Percentiles rank a stretch among this genome's conserved stretches.
These are phyloP conservation scores for Mionectes olivaceus DNA, from an alignment of 2,797 vertebrate genomes.

Conservation along the genomic window DNA sequence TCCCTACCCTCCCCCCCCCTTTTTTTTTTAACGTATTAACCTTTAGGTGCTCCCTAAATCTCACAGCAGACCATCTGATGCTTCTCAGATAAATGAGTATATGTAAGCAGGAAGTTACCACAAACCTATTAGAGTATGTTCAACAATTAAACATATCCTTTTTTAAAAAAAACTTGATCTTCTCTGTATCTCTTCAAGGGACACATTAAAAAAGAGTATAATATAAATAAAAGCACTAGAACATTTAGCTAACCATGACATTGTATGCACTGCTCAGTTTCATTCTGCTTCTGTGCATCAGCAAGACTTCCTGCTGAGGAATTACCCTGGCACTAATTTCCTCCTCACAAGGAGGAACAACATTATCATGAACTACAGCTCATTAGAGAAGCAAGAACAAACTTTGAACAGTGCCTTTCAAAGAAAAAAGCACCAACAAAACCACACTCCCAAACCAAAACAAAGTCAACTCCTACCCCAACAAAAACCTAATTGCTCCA, in stretches of 20 bases:
- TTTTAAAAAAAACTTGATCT: neutral
- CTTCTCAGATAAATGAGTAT: neutral
- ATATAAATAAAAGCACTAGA: neutral
- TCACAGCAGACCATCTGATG: neutral
- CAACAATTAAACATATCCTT: neutral
- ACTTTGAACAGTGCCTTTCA: neutral
- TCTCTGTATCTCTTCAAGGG: neutral
- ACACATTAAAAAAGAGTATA: neutral
- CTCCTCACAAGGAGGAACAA: neutral
- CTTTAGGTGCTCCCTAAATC: neutral
- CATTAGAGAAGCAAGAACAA: neutral
- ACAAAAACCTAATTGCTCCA: rapidly evolving
- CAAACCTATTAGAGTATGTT: neutral
- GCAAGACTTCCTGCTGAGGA: neutral
- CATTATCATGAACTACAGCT: neutral
- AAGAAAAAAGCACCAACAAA: rapidly evolving
- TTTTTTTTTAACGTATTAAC: no score
- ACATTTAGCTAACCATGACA: neutral
- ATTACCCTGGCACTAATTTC: neutral
- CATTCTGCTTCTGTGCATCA: neutral
- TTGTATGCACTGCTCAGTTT: neutral
- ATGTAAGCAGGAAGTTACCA: neutral
- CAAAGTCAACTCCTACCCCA: rapidly evolving
- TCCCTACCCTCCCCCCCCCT: rapidly evolving
- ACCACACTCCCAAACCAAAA: rapidly evolving